Percentiles rank a stretch among this genome's conserved stretches.
Conservation (phyloP, 2,888 invertebrate species). For the Limnephilus marmoratus region DNA sequence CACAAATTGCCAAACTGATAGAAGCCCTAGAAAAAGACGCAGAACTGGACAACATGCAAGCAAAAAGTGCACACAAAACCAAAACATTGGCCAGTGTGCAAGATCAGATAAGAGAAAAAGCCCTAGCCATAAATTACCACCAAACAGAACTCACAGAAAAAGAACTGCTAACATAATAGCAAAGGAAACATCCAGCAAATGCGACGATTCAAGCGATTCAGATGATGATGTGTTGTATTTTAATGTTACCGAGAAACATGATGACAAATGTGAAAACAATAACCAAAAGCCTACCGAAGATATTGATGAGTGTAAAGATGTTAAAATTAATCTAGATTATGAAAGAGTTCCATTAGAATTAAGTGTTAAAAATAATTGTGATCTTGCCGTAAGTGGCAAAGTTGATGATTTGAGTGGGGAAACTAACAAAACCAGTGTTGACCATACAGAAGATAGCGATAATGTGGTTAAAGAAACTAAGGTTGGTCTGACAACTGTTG, state of each 20-base stretch:
- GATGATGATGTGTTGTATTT: constrained; percentile 59
- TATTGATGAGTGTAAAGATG: not conserved
- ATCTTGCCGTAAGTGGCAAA: not conserved
- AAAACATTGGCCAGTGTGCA: not conserved
- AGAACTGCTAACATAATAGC: not conserved
- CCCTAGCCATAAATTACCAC: not conserved
- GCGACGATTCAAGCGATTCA: constrained; percentile 43
- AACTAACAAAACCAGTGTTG: not conserved
- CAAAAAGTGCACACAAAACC: not conserved
- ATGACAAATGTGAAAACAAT: not conserved
- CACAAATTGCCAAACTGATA: not conserved
- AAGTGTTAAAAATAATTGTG: not conserved
- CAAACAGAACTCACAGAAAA: not conserved
- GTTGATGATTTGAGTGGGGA: not conserved
- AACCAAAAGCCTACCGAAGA: not conserved
- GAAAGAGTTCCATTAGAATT: not conserved
- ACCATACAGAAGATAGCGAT: too few relatives aligned
- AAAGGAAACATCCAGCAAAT: not conserved
- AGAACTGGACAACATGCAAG: not conserved
- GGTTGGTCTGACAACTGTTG: too few relatives aligned
- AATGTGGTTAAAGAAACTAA: constrained; percentile 3
- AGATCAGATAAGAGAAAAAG: not conserved
- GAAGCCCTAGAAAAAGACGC: not conserved
- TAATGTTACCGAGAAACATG: constrained; percentile 27
- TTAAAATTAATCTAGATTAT: not conserved